A percentile compares a stretch with the other conserved stretches of the same genome.
phyloP scores from a whole-genome alignment of 2,797 vertebrate genomes.

The Falco columbarius region DNA sequence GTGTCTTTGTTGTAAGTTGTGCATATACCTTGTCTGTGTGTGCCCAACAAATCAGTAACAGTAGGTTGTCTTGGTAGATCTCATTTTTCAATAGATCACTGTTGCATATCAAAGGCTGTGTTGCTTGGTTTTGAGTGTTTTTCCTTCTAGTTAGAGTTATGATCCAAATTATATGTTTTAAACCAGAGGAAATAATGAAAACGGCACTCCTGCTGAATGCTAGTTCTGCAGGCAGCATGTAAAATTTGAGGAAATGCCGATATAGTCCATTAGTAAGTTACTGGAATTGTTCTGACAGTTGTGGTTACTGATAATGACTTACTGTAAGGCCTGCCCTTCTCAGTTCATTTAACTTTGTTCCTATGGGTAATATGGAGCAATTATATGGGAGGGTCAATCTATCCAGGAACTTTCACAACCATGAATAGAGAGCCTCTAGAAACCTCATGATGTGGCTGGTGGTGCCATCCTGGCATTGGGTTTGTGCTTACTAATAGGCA shows the following conservation, averaged over 20 bases:
- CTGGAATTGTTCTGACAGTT: constrained; percentile 76
- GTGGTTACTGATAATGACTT: constrained; percentile 76
- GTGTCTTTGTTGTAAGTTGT: neutral
- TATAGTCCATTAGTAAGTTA: constrained; percentile 77
- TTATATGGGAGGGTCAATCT: constrained; percentile 24
- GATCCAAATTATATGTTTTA: neutral
- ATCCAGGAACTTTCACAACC: constrained; percentile 27
- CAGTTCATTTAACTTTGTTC: constrained; percentile 35
- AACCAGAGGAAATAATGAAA: neutral
- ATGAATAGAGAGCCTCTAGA: neutral
- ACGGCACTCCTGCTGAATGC: neutral
- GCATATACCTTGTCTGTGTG: neutral
- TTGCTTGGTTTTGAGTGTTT: neutral
- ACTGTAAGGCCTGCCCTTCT: constrained; percentile 67
- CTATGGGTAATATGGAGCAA: constrained; percentile 60
- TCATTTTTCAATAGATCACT: neutral
- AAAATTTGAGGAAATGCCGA: constrained; percentile 28
- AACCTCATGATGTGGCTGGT: neutral
- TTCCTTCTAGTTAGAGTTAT: neutral
- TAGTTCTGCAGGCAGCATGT: neutral
- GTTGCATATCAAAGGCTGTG: neutral
- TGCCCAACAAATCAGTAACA: neutral
- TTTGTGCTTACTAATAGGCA: neutral
- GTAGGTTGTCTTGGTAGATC: neutral
- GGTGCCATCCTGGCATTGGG: neutral